Evolutionary conservation across 2,888 invertebrate genomes (phyloP), one percentile per base, ranked within the genome.

Genomic region (Leptopilina drosophilae): DNA sequence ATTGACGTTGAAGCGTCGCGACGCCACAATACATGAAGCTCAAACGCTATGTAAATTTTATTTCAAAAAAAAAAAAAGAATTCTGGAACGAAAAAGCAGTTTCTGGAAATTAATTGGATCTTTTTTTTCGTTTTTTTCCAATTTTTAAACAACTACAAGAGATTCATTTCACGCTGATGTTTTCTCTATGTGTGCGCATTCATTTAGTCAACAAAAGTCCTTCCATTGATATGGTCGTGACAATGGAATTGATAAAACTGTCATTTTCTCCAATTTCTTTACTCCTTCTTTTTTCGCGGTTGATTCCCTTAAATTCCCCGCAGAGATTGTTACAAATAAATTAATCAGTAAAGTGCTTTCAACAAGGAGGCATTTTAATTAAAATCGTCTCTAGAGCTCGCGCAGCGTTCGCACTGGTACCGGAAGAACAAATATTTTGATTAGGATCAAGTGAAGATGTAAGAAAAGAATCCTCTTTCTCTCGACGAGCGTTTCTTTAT

Each of bases 301-400:
- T 26, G 33, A 69, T 69, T 53, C 53, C 14, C 14, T 12, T 7
- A 53, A 69, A 69, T 69, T 53, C 49, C 69, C 53, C 1, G 26
- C 69, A 26, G 69, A 26, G 14, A 14, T 69, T 53, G 26, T 26
- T 53, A 53, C 53, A 53, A 53, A 69, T 53, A 69, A 53, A 69
- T 69, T 69, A 69, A 69, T 69, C 69, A 69, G 53, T 69, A 14
- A 53, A 69, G 69, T 69, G 53, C 69, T 69, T 69, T 26, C 69
- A 53, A 69, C 20, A 33, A 53, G 53, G 42, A 69, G 20, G 14
- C 49, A 69, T 69, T 69, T 69, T 53, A 69, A 69, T 69, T 69
- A 62, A 69, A 69, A 69, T 53, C 53, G 14, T 66, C 15, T 49
- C 62, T 8, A 62, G 59, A 59, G 62, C 62, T 62, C 49, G 42